Base-by-base conservation (phyloP, 1,140 invertebrate genomes). In the Ceratosolen solmsi region DNA sequence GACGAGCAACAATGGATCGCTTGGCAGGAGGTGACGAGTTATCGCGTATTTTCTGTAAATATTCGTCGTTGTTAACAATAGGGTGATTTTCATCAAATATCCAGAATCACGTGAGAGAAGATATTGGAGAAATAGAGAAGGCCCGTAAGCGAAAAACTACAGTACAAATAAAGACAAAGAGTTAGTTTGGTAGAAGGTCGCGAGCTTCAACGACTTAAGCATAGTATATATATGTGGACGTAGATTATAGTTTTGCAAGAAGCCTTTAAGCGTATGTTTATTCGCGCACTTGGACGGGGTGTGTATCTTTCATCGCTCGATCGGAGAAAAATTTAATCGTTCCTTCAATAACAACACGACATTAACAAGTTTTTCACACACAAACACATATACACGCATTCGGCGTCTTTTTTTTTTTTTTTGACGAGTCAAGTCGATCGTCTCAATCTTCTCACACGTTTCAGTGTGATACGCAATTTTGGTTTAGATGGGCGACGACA, bases 321-420 rank as follows among this genome's bases (percentile, higher is more conserved):
- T 65, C 60, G 60, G 15, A 65, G 58, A 22, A 60, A 60, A 60
- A 60, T n/a, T 60, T 60, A 54, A 9, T 58, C 22, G 30, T 9
- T 20, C 30, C 30, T 36, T 65, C 20, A 36, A 65, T 65, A 65
- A 30, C 70, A 46, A 49, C 41, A 20, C 30, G 13, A 65, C 25
- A 36, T 36, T 65, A 4, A 65, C 13, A 33, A 63, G 13, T 27
- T 60, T 60, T 27, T 36, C 70, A 51, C 70, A 20, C 46, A 49
- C 3, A 27, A 20, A 20, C 46, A 72, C 33, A 20, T 22, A n/a
- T 20, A 74, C 30, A n/a, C 46, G 49, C 13, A 38, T 65, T 63
- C 17, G 25, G 60, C 75, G 75, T 77, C 75, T 77, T 77, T 77
- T 72, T 72, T 77, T 77, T 54, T 77, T 77, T 54, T 77, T 33